Percentiles rank a stretch among this genome's conserved stretches.
Evolutionary conservation across 2,888 invertebrate species (phyloP).

Genomic region (Hirtodrosophila cameraria): DNA sequence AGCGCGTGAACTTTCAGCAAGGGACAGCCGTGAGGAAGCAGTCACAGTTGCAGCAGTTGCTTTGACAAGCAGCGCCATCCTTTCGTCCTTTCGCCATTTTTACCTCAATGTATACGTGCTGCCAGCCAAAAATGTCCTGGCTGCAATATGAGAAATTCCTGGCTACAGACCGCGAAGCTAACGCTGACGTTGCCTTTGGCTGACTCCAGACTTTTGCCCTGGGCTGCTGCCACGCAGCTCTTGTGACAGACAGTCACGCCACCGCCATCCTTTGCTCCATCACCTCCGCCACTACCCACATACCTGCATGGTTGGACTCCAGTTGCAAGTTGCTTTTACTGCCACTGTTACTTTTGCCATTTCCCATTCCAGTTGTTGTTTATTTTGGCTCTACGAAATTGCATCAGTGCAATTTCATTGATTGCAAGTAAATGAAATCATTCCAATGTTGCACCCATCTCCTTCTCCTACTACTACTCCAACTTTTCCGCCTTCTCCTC

Average conservation of each 20-base stretch:
- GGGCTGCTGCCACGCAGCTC: conserved; percentile 27
- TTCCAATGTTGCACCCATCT: conserved; percentile 46
- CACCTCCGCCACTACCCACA: conserved; percentile 1
- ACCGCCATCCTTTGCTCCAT: background rate
- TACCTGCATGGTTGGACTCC: conserved; percentile 15
- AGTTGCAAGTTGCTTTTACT: conserved; percentile 47
- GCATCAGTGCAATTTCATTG: conserved; percentile 79
- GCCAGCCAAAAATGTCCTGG: conserved; percentile 29
- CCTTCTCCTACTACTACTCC: background rate
- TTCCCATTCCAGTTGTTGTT: conserved; percentile 52
- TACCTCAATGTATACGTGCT: no score
- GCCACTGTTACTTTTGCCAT: conserved; percentile 46
- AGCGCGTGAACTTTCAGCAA: conserved; percentile 38
- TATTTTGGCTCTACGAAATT: conserved; percentile 68
- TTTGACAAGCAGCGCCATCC: background rate
- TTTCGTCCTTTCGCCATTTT: conserved; percentile 3
- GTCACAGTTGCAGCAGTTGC: conserved; percentile 12
- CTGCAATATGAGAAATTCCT: conserved; percentile 66
- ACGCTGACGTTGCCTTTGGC: conserved; percentile 19
- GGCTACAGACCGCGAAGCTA: conserved; percentile 34
- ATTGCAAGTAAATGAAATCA: conserved; percentile 80
- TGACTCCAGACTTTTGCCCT: conserved; percentile 43
- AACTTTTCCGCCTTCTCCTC: no score
- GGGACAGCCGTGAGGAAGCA: conserved; percentile 30
- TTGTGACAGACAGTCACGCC: conserved; percentile 50